phyloP scores from a whole-genome alignment of 2,113 vertebrate genomes.

The Megaceryle torquata region DNA sequence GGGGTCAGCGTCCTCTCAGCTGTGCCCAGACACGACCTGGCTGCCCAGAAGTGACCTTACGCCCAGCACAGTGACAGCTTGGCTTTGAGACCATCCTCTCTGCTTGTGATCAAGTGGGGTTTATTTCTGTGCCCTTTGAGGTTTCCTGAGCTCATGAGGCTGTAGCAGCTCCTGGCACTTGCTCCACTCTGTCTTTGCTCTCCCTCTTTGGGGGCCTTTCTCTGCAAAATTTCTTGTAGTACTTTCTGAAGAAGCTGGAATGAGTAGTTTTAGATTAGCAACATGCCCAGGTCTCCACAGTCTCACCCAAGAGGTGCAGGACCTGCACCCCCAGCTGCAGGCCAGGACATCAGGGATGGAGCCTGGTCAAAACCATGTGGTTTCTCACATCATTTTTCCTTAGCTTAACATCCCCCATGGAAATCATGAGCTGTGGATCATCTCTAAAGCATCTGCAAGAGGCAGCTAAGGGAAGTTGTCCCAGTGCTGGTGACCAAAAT shows the following conservation, averaged over 20 bases:
- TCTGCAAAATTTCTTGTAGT: not conserved
- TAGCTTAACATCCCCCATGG: not conserved
- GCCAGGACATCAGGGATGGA: rapidly evolving
- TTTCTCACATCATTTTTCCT: not conserved
- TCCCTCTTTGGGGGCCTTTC: not conserved
- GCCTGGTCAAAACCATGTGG: not conserved
- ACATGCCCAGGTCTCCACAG: rapidly evolving
- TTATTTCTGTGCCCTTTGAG: rapidly evolving
- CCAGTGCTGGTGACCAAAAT: not conserved
- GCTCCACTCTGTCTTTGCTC: not conserved
- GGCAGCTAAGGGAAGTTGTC: not conserved
- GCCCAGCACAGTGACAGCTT: rapidly evolving
- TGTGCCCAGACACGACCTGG: rapidly evolving
- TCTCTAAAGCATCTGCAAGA: not conserved
- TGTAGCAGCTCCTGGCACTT: rapidly evolving
- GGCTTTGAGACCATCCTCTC: not conserved
- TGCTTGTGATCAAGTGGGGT: not conserved
- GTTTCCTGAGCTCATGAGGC: not conserved
- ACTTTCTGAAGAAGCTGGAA: not conserved
- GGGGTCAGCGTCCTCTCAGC: not conserved
- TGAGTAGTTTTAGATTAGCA: rapidly evolving
- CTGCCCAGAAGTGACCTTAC: not conserved
- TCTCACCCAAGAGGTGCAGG: not conserved
- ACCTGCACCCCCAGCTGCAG: not conserved
- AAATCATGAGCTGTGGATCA: not conserved